phyloP scores from a whole-genome alignment of 30 jellyfish, hydroid and myxozoan genomes.

The Pseudorhiza aurosa region DNA sequence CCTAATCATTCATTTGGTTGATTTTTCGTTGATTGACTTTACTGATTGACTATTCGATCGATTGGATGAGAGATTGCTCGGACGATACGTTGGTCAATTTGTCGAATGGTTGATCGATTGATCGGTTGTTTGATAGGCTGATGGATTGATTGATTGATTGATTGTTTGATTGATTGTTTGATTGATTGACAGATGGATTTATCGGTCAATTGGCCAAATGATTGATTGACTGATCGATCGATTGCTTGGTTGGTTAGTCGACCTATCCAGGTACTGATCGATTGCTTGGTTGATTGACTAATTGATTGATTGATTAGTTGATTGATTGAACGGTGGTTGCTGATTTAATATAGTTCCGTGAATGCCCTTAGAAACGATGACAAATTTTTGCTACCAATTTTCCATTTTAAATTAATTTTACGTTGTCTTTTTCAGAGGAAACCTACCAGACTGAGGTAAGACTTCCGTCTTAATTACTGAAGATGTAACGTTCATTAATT shows the following conservation, averaged over 20 bases:
- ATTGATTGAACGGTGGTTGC: neutral
- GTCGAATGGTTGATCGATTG: neutral
- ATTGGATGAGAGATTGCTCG: neutral
- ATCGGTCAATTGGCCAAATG: neutral
- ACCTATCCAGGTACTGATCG: neutral
- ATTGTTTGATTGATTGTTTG: neutral
- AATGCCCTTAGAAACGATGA: neutral
- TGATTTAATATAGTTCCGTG: no score
- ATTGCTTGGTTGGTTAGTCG: neutral
- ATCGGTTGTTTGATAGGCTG: neutral
- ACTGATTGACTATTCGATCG: neutral
- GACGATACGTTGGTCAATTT: neutral
- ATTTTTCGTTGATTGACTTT: neutral
- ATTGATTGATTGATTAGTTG: neutral
- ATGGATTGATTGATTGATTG: neutral
- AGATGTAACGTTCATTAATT: neutral
- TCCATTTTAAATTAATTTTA: no score
- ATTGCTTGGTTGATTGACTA: neutral
- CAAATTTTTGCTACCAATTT: no score
- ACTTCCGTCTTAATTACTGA: neutral
- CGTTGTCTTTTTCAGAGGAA: conserved; percentile 74
- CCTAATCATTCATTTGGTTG: neutral
- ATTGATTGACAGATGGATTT: neutral
- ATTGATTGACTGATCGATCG: neutral
- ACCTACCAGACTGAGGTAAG: conserved; percentile 78